Evolutionary conservation across 2,797 vertebrate genomes (phyloP), one percentile per base, ranked within the genome.

Genomic region (Megaceryle alcyon): DNA sequence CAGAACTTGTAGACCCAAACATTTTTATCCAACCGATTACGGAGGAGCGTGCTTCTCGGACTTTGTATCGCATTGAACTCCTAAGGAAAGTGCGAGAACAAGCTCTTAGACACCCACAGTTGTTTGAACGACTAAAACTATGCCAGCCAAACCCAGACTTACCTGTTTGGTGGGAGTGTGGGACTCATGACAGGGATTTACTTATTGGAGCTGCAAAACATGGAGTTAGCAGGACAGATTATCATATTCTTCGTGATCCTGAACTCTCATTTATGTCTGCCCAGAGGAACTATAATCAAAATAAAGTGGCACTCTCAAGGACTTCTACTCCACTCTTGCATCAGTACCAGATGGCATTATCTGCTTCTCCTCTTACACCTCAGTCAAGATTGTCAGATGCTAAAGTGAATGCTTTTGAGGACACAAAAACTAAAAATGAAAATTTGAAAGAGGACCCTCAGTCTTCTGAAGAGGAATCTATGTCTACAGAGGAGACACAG

Each of bases 1-100:
- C 98, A 98, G 98, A 99, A 61, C 96, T 98, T 0, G 98, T 98
- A 88, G 99, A 99, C 96, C 97, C 99, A 9, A 98, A 98, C 88
- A 98, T 99, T 83, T 99, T 98, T 94, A 99, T 99, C 96, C 99
- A 99, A 79, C 99, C 99, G 13, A 99, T 99, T 96, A 99, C 99
- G 37, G 99, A 99, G 97, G 99, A 99, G 72, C 98, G 99, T 31
- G 99, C 99, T 3, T 99, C 99, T 48, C 98, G 99, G 69, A 99
- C 99, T 7, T 97, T 99, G 57, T 99, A 99, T 97, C 98, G 99
- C 66, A 99, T 99, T 41, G 99, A 99, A 93, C 96, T 99, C 90
- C 98, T 99, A 41, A 98, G 99, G 37, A 99, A 99, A 97, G 99
- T 99, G 76, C 98, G 99, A 78, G 99, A 99, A 80, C 99, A 99